Percentiles rank a stretch among this genome's conserved stretches.
These are phyloP conservation scores for Sandelia bainsii DNA, from an alignment of 2,797 vertebrate genomes.

Conservation along the genomic window DNA sequence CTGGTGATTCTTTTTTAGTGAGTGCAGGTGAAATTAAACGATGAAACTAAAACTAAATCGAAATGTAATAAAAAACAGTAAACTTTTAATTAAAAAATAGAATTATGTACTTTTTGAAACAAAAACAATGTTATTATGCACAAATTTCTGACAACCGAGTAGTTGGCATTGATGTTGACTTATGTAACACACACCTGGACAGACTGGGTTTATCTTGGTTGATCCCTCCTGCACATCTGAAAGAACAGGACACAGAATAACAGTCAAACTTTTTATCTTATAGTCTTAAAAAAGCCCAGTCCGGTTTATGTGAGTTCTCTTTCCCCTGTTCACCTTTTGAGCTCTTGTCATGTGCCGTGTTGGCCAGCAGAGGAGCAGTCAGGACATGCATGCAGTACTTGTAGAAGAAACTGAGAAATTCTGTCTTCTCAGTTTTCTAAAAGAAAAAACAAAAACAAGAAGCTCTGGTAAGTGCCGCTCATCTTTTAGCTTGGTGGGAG, in stretches of 20 bases:
- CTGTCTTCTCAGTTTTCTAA: conserved; percentile 99
- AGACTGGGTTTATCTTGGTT: conserved; percentile 91
- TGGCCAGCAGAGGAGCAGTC: conserved; percentile 96
- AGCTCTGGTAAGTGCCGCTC: not conserved
- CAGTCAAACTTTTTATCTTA: not conserved
- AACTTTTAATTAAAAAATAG: too few relatives aligned
- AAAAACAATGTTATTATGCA: too few relatives aligned
- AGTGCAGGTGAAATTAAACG: not conserved
- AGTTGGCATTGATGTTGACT: not conserved
- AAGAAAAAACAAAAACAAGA: conserved; percentile 44
- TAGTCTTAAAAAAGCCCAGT: not conserved
- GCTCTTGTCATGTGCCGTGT: conserved; percentile 93
- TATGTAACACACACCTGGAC: conserved; percentile 88
- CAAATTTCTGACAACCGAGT: too few relatives aligned
- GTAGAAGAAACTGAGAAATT: conserved; percentile 99
- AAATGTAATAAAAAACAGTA: not conserved
- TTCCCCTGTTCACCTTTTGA: conserved; percentile 86
- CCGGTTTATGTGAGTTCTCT: not conserved
- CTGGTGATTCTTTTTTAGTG: not conserved
- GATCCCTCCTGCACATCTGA: conserved; percentile 91
- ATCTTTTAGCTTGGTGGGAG: not conserved
- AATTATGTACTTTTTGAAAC: too few relatives aligned
- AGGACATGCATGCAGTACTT: conserved; percentile 99
- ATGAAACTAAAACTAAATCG: not conserved
- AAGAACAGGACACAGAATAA: conserved; percentile 20